phyloP scores from a whole-genome alignment of 2,113 vertebrate genomes.

The Chaetura pelagica region DNA sequence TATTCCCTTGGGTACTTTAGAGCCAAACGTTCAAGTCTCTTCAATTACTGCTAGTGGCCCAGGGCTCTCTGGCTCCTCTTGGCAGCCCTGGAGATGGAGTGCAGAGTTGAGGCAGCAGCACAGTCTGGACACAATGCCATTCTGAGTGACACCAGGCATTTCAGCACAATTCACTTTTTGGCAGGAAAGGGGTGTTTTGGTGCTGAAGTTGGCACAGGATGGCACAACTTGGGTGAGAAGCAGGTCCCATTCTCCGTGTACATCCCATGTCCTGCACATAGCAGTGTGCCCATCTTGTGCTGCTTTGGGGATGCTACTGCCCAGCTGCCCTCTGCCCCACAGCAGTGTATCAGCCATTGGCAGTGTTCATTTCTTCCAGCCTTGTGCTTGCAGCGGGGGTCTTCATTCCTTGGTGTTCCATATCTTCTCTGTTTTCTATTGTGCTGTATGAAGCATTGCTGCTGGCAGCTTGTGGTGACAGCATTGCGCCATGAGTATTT shows the following conservation, averaged over 20 bases:
- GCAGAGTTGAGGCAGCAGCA: neutral
- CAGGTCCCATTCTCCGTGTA: fast-evolving
- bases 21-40: fast-evolving
- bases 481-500: fast-evolving
- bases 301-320: neutral
- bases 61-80: neutral
- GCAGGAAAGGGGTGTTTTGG: neutral
- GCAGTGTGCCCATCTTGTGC: fast-evolving
- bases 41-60: neutral
- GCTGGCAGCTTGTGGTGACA: neutral
- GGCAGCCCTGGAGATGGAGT: neutral
- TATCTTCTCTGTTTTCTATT: neutral
- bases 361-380: neutral
- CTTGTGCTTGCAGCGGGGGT: fast-evolving
- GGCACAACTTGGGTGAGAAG: fast-evolving
- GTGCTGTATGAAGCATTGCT: fast-evolving
- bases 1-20: neutral
- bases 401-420: fast-evolving
- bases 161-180: neutral
- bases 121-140: neutral
- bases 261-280: fast-evolving
- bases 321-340: neutral
- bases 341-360: fast-evolving
- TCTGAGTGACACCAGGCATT: neutral
- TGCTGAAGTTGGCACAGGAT: neutral